These are phyloP conservation scores for Hephaestus fuliginosus DNA, from an alignment of 2,797 vertebrate species.

Conservation along the genomic window DNA sequence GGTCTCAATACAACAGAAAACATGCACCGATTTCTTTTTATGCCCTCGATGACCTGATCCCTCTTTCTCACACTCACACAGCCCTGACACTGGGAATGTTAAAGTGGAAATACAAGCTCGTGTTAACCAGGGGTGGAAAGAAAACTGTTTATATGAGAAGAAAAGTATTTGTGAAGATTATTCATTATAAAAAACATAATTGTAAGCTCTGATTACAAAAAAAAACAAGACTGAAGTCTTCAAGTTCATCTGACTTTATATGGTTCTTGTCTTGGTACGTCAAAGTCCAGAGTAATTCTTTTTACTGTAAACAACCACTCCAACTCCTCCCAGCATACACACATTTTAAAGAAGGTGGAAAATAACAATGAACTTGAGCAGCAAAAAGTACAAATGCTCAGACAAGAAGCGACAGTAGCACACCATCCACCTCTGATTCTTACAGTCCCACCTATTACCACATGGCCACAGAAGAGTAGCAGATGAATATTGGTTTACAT, in stretches of 20 bases:
- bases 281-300: not conserved
- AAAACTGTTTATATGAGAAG: not conserved
- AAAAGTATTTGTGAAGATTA: not conserved
- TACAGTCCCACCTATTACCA: conserved; percentile 46
- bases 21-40: conserved; percentile 45
- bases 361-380: not conserved
- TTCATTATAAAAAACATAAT: conserved; percentile 5
- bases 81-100: conserved; percentile 41
- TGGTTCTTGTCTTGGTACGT: not conserved
- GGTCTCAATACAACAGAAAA: conserved; percentile 48
- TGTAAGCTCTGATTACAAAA: not conserved
- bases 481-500: conserved; percentile 67
- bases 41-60: not conserved
- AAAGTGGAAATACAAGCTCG: conserved; percentile 38
- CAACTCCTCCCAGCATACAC: too few relatives aligned
- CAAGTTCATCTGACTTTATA: not conserved
- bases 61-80: conserved; percentile 10
- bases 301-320: too few relatives aligned
- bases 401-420: conserved; percentile 14
- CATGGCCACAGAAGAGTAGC: conserved; percentile 51
- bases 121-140: conserved; percentile 40
- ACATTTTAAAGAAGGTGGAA: not conserved
- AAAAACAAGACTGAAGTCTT: not conserved
- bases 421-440: conserved; percentile 55
- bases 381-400: conserved; percentile 28